Percentiles rank a stretch among this genome's conserved stretches.
These are phyloP conservation scores for Rostratula benghalensis DNA, from an alignment of 2,113 vertebrate species.

Conservation along the genomic window DNA sequence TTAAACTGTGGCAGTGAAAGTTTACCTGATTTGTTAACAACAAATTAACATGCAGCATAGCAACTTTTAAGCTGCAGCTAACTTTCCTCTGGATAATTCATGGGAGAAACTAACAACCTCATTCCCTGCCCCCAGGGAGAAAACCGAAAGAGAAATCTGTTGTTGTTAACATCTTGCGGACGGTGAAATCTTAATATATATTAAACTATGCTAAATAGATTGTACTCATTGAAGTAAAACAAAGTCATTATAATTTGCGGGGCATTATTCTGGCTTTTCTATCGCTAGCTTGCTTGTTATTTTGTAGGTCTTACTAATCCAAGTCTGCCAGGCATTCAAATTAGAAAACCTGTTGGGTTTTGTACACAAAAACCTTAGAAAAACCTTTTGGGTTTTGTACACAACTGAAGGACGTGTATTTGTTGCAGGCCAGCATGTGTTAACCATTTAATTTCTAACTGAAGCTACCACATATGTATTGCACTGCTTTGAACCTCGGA, in stretches of 20 bases:
- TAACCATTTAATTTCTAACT: background rate
- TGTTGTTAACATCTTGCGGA: background rate
- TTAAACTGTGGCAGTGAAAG: background rate
- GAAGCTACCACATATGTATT: background rate
- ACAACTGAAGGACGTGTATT: background rate
- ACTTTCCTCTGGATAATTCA: conserved; percentile 8
- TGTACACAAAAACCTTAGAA: background rate
- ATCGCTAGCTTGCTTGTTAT: background rate
- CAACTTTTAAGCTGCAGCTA: conserved; percentile 24
- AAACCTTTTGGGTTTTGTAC: background rate
- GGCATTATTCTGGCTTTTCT: conserved; percentile 15
- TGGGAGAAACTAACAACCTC: background rate
- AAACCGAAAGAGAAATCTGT: background rate
- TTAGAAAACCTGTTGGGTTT: background rate
- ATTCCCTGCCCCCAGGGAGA: background rate
- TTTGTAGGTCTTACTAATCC: background rate
- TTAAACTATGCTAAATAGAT: background rate
- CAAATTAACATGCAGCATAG: conserved; percentile 9
- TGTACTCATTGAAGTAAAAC: background rate
- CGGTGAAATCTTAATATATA: background rate
- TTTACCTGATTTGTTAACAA: conserved; percentile 42
- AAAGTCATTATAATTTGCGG: background rate
- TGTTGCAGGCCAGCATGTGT: background rate
- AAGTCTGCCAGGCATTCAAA: background rate
- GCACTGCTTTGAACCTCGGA: background rate